Percentiles rank a stretch among this genome's conserved stretches.
Conservation (phyloP, 2,888 invertebrate genomes). For the Galeopsomyia nigrocyanea region DNA sequence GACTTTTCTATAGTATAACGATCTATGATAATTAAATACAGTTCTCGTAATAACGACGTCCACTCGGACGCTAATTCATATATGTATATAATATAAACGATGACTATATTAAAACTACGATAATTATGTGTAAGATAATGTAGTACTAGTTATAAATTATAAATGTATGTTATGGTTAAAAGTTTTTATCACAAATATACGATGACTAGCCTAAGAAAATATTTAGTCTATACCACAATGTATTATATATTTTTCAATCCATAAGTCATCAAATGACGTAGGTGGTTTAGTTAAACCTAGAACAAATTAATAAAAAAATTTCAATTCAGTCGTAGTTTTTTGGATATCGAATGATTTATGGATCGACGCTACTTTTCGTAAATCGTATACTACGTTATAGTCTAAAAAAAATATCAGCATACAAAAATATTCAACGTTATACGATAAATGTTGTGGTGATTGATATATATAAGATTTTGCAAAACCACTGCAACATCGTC, state of each 20-base stretch:
- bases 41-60: slow-evolving; percentile 26
- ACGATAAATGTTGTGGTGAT: slow-evolving; percentile 14
- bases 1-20: slow-evolving; percentile 31
- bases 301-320: too few relatives aligned
- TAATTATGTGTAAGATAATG: slow-evolving; percentile 37
- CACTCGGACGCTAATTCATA: slow-evolving; percentile 23
- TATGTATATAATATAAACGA: slow-evolving; percentile 25
- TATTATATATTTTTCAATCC: slow-evolving; percentile 22
- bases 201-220: slow-evolving; percentile 34
- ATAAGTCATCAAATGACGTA: slow-evolving; percentile 19
- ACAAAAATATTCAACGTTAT: slow-evolving; percentile 31
- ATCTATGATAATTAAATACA: slow-evolving; percentile 32
- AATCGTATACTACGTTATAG: slow-evolving; percentile 28
- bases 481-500: slow-evolving; percentile 44
- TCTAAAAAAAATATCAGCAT: slow-evolving; percentile 38
- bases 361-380: slow-evolving; percentile 21
- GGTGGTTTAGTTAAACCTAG: too few relatives aligned
- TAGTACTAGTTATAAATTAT: slow-evolving; percentile 37
- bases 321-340: neutral
- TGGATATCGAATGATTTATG: slow-evolving; percentile 20
- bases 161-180: slow-evolving; percentile 41
- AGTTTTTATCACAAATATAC: slow-evolving; percentile 37
- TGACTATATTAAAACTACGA: slow-evolving; percentile 48
- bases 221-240: slow-evolving; percentile 34
- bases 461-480: slow-evolving; percentile 6